These are phyloP conservation scores for Tetraodon nigroviridis DNA, from an alignment of 2,113 vertebrate species.

Conservation along the genomic window DNA sequence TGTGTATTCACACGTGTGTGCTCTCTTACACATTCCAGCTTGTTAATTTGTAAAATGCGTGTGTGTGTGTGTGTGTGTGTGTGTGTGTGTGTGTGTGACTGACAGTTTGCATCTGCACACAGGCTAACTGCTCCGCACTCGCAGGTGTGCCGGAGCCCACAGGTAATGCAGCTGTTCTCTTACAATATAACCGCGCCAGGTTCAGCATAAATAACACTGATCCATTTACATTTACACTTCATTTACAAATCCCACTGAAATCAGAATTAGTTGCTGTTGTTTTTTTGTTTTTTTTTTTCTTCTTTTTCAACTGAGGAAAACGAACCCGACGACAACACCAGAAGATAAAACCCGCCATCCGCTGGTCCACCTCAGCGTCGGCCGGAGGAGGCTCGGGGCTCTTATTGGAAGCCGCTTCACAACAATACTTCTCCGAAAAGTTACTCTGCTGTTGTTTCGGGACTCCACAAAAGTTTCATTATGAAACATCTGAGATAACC, in stretches of 20 bases:
- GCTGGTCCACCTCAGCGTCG: constrained; percentile 1
- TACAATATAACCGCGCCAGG: constrained; percentile 39
- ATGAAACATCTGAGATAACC: constrained; percentile 60
- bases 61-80: constrained; percentile 13
- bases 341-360: not conserved
- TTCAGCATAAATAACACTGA: constrained; percentile 51
- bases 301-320: no score
- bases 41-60: constrained; percentile 5
- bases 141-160: constrained; percentile 67
- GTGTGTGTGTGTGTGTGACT: constrained; percentile 41
- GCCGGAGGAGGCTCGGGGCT: constrained; percentile 3
- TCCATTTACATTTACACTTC: constrained; percentile 50
- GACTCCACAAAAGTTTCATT: constrained; percentile 73
- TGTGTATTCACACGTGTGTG: constrained; percentile 1
- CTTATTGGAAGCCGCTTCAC: constrained; percentile 62
- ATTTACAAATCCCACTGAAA: constrained; percentile 54
- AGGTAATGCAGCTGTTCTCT: constrained; percentile 65
- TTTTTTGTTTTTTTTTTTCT: no score
- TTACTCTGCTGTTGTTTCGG: constrained; percentile 66
- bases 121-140: constrained; percentile 56
- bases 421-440: constrained; percentile 73
- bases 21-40: constrained; percentile 12
- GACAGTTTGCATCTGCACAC: constrained; percentile 65
- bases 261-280: constrained; percentile 37
- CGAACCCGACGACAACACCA: not conserved